These are phyloP conservation scores for Cisticola juncidis DNA, from an alignment of 2,113 vertebrate genomes.

Conservation along the genomic window DNA sequence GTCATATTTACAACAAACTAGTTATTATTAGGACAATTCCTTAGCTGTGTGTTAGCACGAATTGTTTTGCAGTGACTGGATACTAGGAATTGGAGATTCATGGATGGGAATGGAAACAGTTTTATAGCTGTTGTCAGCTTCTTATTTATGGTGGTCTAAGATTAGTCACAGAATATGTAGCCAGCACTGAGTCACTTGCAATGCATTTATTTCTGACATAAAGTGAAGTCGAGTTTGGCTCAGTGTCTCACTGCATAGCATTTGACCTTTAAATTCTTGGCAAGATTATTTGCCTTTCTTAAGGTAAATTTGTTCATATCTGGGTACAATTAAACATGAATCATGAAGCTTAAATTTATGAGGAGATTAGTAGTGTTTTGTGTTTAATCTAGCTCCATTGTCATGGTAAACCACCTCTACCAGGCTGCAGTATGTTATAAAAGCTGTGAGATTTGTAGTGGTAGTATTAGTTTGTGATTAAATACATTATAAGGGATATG, in stretches of 20 bases:
- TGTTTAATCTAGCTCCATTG: constrained; percentile 8
- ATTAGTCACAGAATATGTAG: constrained; percentile 85
- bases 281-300: constrained; percentile 47
- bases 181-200: constrained; percentile 86
- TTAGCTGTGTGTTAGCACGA: constrained; percentile 37
- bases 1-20: constrained; percentile 48
- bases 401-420: constrained; percentile 5
- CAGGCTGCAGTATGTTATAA: not conserved
- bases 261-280: constrained; percentile 69
- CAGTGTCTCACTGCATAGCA: constrained; percentile 60
- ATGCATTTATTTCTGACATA: constrained; percentile 84
- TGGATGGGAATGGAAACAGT: constrained; percentile 72
- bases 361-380: constrained; percentile 41
- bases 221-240: constrained; percentile 84
- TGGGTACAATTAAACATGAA: constrained; percentile 17
- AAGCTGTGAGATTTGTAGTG: not conserved
- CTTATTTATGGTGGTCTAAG: constrained; percentile 77
- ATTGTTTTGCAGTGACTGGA: constrained; percentile 60
- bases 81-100: constrained; percentile 48
- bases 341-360: constrained; percentile 42
- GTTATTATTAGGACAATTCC: constrained; percentile 27
- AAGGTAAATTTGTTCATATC: constrained; percentile 27
- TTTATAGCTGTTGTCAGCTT: constrained; percentile 75
- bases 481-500: not conserved
- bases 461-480: constrained; percentile 7